Percentiles rank a stretch among this genome's conserved stretches.
phyloP scores from a whole-genome alignment of 2,888 invertebrate species.

The Anoncus sp. region DNA sequence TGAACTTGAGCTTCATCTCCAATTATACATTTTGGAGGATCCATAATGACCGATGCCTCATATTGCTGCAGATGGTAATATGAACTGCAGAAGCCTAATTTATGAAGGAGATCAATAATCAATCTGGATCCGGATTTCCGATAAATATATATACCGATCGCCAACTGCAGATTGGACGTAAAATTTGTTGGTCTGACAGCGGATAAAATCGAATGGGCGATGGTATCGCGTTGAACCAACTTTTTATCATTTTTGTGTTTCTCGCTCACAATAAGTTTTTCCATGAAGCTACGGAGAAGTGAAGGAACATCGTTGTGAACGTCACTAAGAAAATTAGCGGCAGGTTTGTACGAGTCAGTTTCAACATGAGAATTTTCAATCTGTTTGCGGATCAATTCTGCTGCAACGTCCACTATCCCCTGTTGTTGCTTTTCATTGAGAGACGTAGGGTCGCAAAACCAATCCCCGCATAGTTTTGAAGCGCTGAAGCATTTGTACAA shows the following conservation, averaged over 20 bases:
- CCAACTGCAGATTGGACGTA: conserved; percentile 23
- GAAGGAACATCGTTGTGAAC: conserved; percentile 36
- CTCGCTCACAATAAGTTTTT: conserved; percentile 23
- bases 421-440: conserved; percentile 15
- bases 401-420: conserved; percentile 29
- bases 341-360: conserved; percentile 14
- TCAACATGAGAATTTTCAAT: conserved; percentile 10
- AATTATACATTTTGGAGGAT: background rate
- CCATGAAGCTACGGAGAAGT: conserved; percentile 21
- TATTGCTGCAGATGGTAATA: conserved; percentile 2
- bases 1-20: background rate
- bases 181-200: conserved; percentile 1
- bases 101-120: conserved; percentile 9
- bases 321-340: conserved; percentile 24
- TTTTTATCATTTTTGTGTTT: background rate
- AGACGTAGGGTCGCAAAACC: conserved; percentile 11
- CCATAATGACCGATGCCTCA: background rate
- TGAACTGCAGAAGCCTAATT: background rate
- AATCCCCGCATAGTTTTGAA: conserved; percentile 26
- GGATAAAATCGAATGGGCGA: conserved; percentile 46
- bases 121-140: conserved; percentile 39
- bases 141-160: conserved; percentile 47
- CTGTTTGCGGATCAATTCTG: conserved; percentile 26
- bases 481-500: conserved; percentile 24
- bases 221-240: conserved; percentile 27